Percentiles rank a stretch among this genome's conserved stretches.
Conservation (phyloP, 2,797 vertebrate species). For the Euphonia xanthogaster region DNA sequence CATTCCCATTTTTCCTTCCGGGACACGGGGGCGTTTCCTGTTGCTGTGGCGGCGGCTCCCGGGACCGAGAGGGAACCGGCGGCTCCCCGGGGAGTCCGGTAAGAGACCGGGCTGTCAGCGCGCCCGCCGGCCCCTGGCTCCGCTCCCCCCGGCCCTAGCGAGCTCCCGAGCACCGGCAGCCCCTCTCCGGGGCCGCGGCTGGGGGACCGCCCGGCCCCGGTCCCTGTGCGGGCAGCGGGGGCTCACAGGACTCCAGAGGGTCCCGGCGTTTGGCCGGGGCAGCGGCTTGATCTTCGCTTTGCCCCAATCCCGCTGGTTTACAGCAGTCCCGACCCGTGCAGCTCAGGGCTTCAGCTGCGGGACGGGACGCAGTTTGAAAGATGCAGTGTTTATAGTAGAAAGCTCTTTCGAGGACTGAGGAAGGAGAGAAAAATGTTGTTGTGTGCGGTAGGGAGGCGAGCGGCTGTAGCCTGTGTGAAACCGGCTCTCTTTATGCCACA, state of each 20-base stretch:
- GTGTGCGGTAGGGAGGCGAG: background rate
- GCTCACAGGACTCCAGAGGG: background rate
- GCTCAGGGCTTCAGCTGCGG: background rate
- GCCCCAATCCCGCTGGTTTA: background rate
- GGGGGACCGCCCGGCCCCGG: background rate
- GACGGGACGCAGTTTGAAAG: background rate
- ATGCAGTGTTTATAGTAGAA: background rate
- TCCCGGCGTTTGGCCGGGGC: background rate
- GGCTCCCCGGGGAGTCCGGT: slow-evolving; percentile 48
- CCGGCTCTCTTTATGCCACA: fast-evolving
- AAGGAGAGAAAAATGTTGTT: fast-evolving
- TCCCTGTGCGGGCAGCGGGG: background rate
- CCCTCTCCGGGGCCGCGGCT: background rate
- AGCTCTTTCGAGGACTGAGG: background rate
- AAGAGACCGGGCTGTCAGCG: slow-evolving; percentile 14
- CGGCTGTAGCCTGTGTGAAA: background rate
- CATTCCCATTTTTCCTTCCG: background rate
- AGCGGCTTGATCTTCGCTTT: background rate
- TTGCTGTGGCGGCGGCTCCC: slow-evolving; percentile 42
- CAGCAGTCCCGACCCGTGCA: background rate
- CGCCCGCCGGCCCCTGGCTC: background rate
- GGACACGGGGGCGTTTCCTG: slow-evolving; percentile 33
- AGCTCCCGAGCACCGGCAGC: background rate
- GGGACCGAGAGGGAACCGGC: background rate
- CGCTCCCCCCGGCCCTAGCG: background rate